These are phyloP conservation scores for Zelostemma sp. DNA, from an alignment of 1,140 invertebrate genomes.

Conservation along the genomic window DNA sequence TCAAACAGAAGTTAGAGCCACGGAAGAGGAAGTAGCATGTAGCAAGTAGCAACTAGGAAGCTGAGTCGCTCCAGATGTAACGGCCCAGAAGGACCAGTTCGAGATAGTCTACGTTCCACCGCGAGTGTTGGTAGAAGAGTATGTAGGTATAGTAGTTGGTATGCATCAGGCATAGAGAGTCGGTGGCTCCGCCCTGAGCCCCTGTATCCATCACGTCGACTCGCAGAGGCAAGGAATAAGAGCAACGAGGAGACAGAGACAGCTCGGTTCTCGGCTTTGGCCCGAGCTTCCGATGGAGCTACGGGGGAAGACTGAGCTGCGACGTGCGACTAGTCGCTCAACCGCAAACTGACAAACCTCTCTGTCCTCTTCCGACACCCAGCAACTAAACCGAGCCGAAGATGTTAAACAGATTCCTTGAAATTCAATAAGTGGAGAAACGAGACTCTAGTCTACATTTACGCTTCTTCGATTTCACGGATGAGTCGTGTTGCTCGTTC, in stretches of 20 bases:
- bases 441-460: slow-evolving; percentile 39
- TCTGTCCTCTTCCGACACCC: slow-evolving; percentile 36
- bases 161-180: slow-evolving; percentile 54
- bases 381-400: slow-evolving; percentile 44
- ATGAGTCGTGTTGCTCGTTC: slow-evolving; percentile 15
- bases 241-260: slow-evolving; percentile 1
- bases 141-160: slow-evolving; percentile 49
- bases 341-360: slow-evolving; percentile 62
- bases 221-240: slow-evolving; percentile 31
- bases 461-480: slow-evolving; percentile 33
- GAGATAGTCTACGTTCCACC: slow-evolving; percentile 23
- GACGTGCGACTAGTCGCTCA: slow-evolving; percentile 56
- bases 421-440: slow-evolving; percentile 57
- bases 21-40: neutral
- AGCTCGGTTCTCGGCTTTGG: slow-evolving; percentile 27
- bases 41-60: neutral
- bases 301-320: slow-evolving; percentile 58
- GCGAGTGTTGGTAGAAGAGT: slow-evolving; percentile 16
- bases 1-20: slow-evolving; percentile 6
- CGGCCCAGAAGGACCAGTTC: neutral
- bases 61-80: neutral
- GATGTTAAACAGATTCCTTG: slow-evolving; percentile 60
- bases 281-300: slow-evolving; percentile 23
- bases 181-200: slow-evolving; percentile 51
- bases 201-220: slow-evolving; percentile 61